Base-by-base conservation (phyloP, 2,888 invertebrate species). In the Lacanobia oleracea region DNA sequence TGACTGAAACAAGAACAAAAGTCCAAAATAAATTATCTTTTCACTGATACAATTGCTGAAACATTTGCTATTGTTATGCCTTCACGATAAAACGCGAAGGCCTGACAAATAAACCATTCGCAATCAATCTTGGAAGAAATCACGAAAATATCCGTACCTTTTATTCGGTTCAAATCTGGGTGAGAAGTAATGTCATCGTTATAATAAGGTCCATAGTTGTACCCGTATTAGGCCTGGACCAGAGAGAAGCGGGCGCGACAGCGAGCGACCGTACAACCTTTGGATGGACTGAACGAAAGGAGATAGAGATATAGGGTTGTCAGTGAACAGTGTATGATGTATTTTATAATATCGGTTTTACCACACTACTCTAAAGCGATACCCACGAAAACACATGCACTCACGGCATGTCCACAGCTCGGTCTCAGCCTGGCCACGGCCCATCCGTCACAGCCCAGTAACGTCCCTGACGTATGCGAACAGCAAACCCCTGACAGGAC, bases 141-240 rank as follows among this genome's bases (percentile, higher is more conserved):
- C 69, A 40, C 37, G 64, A 57, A 77, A 60, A 60, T 59, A 59
- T 21, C 54, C 43, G 23, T 61, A 53, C 64, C n/a, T 71, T 70
- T 70, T 40, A 66, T 81, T 53, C 51, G 37, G 54, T 60, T 62
- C 77, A 82, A 45, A 64, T 64, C 64, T 72, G 51, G 60, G 82
- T 67, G 73, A 67, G 33, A 68, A 66, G 53, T 72, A 82, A 79
- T 73, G 67, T 79, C 23, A 72, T 82, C 54, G 59, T 53, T 63
- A 71, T 77, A 72, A 57, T 61, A 79, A 71, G 61, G 72, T 64
- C 27, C 45, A 23, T 57, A 61, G 66, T 70, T 67, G 72, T 72
- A 10, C 54, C 54, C 51, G 21, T 59, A 68, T 73, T 40, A 40
- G 14, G 8, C 21, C 21, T 59, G 14, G 40, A 12, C 21, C 37